A percentile compares a stretch with the other conserved stretches of the same genome.
Evolutionary conservation across 1,140 invertebrate species (phyloP).

Genomic region (Alviniconcha marisindica): DNA sequence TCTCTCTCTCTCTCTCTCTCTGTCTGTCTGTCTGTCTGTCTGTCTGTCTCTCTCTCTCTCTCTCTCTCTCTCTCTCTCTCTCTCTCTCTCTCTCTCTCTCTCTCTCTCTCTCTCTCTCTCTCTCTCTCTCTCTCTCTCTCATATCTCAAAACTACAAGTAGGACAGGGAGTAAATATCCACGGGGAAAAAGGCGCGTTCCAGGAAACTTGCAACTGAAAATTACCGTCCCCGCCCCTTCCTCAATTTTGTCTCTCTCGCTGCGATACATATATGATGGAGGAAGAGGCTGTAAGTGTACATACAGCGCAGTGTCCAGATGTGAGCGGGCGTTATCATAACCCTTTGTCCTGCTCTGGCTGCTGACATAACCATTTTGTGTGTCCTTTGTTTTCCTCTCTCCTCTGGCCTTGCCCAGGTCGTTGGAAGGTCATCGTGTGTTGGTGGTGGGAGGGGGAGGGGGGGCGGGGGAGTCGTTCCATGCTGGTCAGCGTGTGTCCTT

Average conservation of each 20-base stretch:
- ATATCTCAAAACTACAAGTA: no score
- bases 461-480: neutral
- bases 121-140: neutral
- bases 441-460: conserved; percentile 19
- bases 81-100: conserved; percentile 17
- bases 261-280: neutral
- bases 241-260: neutral
- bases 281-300: no score
- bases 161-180: no score
- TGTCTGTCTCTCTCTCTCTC: conserved; percentile 34
- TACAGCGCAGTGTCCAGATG: no score
- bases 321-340: no score
- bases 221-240: neutral
- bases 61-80: conserved; percentile 29
- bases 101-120: neutral
- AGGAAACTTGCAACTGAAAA: no score
- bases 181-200: no score
- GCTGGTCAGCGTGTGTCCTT: neutral
- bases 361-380: no score
- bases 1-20: conserved; percentile 30
- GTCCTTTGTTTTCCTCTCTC: no score
- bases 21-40: conserved; percentile 8
- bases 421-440: no score
- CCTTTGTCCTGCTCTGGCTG: no score
- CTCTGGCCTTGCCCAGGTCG: no score